A percentile compares a stretch with the other conserved stretches of the same genome.
These are phyloP conservation scores for Anas bernieri DNA, from an alignment of 2,797 vertebrate species.

Conservation along the genomic window DNA sequence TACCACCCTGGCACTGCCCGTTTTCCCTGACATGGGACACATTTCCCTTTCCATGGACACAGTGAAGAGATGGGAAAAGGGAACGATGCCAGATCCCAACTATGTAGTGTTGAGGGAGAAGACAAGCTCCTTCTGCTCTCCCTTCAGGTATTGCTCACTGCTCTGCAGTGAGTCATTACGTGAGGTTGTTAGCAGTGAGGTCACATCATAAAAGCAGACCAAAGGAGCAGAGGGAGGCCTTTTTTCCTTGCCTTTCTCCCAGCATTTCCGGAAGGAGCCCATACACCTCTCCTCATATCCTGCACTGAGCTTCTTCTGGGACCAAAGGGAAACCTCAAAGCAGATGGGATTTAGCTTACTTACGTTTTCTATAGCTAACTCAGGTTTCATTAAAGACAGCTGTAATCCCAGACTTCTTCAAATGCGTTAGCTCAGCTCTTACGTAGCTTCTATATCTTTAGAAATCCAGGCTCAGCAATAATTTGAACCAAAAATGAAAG, in stretches of 20 bases:
- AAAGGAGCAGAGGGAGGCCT: constrained; percentile 40
- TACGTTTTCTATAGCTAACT: constrained; percentile 68
- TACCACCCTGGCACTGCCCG: rapidly evolving
- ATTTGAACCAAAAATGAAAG: background rate
- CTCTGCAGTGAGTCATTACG: background rate
- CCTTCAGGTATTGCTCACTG: background rate
- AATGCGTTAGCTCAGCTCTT: constrained; percentile 25
- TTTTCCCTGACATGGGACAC: background rate
- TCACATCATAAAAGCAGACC: constrained; percentile 40
- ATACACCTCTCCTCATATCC: constrained; percentile 79
- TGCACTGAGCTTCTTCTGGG: constrained; percentile 68
- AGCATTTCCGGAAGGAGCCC: constrained; percentile 67
- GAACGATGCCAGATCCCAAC: background rate
- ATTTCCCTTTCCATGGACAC: background rate
- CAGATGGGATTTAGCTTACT: constrained; percentile 80
- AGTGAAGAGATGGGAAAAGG: background rate
- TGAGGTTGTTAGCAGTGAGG: constrained; percentile 18
- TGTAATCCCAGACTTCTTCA: constrained; percentile 50
- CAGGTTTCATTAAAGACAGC: constrained; percentile 66
- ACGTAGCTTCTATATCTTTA: background rate
- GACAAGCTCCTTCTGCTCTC: background rate
- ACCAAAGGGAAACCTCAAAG: constrained; percentile 73
- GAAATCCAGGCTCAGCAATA: background rate
- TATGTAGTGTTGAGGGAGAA: rapidly evolving
- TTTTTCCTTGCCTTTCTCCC: constrained; percentile 14